Percentiles rank a stretch among this genome's conserved stretches.
Evolutionary conservation across 2,113 vertebrate species (phyloP).

Genomic region (Manacus vitellinus): DNA sequence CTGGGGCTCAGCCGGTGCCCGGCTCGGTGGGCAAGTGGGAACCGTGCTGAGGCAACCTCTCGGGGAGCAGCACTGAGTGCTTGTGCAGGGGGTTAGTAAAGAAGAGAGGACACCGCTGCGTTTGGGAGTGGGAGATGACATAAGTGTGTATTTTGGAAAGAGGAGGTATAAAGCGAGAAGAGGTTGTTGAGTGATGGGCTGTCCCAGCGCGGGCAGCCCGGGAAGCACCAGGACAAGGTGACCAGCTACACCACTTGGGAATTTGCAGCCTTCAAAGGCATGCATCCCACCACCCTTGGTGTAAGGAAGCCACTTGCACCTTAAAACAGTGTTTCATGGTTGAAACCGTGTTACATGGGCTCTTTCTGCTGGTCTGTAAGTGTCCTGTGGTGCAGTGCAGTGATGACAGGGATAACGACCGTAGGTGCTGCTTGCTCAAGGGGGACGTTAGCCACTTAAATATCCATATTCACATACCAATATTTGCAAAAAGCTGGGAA

Average conservation of each 20-base stretch:
- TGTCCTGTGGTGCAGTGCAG: not conserved
- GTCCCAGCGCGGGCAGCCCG: rapidly evolving
- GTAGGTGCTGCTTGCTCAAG: not conserved
- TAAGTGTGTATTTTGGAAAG: not conserved
- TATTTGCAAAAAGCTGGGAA: not conserved
- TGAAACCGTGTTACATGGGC: rapidly evolving
- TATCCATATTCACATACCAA: not conserved
- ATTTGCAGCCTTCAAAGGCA: not conserved
- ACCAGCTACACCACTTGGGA: not conserved
- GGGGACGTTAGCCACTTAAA: not conserved
- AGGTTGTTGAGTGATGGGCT: not conserved
- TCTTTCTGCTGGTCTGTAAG: not conserved
- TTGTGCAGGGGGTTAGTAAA: not conserved
- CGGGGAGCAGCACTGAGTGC: not conserved
- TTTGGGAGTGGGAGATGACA: rapidly evolving
- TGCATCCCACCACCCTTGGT: not conserved
- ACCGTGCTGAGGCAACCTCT: not conserved
- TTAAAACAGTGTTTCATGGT: no score
- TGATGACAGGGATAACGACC: not conserved
- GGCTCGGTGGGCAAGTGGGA: not conserved
- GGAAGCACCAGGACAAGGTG: not conserved
- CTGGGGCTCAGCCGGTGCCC: not conserved
- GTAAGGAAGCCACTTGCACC: not conserved
- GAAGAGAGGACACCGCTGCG: rapidly evolving
- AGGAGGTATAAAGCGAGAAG: rapidly evolving